Percentiles rank a stretch among this genome's conserved stretches.
Conservation (phyloP, 2,888 invertebrate genomes). For the Nephrocerus scutellatus region DNA sequence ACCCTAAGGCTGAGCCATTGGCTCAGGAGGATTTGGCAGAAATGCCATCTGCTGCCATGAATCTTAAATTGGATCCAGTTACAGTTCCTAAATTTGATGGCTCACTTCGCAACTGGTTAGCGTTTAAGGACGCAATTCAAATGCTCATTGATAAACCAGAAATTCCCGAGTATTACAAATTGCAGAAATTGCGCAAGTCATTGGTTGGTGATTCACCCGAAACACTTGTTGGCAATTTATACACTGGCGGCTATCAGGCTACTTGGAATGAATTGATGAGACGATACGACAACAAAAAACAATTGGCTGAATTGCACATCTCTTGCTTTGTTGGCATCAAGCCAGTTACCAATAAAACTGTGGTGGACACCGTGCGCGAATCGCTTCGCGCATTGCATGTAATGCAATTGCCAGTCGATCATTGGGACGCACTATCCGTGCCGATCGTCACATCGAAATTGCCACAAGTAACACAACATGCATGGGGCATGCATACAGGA, state of each 20-base stretch:
- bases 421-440: slow-evolving; percentile 12
- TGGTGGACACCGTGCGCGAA: slow-evolving; percentile 13
- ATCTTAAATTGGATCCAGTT: slow-evolving; percentile 3
- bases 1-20: no score
- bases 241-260: slow-evolving; percentile 4
- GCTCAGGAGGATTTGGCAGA: no score
- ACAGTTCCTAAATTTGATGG: slow-evolving; percentile 4
- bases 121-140: slow-evolving; percentile 1
- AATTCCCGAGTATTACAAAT: slow-evolving; percentile 2
- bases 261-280: slow-evolving; percentile 1
- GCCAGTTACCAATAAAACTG: no score
- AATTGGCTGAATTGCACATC: slow-evolving; percentile 1
- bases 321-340: no score
- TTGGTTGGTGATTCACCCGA: slow-evolving; percentile 1
- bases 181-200: slow-evolving; percentile 4
- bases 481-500: slow-evolving; percentile 6
- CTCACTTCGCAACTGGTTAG: slow-evolving; percentile 5
- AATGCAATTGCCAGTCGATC: slow-evolving; percentile 12
- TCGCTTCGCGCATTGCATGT: slow-evolving; percentile 12
- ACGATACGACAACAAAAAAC: slow-evolving; percentile 3
- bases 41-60: slow-evolving; percentile 1
- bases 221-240: slow-evolving; percentile 2
- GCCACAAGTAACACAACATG: slow-evolving; percentile 6
- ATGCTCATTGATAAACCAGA: slow-evolving; percentile 2
- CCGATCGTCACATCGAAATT: slow-evolving; percentile 9